Evolutionary conservation across 2,888 invertebrate species (phyloP).

Genomic region (Drymonia ruficornis): DNA sequence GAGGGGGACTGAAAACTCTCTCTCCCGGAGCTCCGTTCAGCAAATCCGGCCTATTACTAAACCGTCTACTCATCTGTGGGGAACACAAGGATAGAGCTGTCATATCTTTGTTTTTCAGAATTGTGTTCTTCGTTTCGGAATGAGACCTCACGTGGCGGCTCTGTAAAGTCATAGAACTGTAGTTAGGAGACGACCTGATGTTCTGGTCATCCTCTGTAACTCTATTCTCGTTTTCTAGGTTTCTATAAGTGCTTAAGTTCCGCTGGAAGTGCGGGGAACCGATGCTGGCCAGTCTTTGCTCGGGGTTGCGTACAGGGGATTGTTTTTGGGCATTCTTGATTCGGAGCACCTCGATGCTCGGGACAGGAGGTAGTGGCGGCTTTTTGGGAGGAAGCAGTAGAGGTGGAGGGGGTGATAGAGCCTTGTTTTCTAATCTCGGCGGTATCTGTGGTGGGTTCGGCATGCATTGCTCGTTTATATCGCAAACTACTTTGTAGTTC

Average conservation of each 20-base stretch:
- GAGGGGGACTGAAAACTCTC: constrained; percentile 68
- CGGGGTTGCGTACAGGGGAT: constrained; percentile 71
- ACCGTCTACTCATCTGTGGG: constrained; percentile 82
- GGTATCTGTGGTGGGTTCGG: constrained; percentile 83
- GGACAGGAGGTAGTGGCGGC: constrained; percentile 89
- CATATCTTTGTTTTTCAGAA: constrained; percentile 75
- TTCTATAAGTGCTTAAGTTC: constrained; percentile 84
- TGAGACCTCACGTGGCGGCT: constrained; percentile 75
- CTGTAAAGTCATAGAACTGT: constrained; percentile 74
- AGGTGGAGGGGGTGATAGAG: constrained; percentile 79
- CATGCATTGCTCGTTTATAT: constrained; percentile 68
- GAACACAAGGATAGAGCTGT: constrained; percentile 80
- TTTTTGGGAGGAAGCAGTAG: constrained; percentile 87
- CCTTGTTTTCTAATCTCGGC: constrained; percentile 71
- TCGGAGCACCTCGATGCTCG: constrained; percentile 86
- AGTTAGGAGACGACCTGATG: constrained; percentile 61
- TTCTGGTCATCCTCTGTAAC: constrained; percentile 65
- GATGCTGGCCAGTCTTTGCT: constrained; percentile 85
- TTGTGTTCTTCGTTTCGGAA: constrained; percentile 78
- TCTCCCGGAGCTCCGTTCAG: constrained; percentile 75
- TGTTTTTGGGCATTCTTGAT: constrained; percentile 81
- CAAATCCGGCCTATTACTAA: constrained; percentile 73
- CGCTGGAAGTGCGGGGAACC: constrained; percentile 87
- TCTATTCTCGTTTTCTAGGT: constrained; percentile 81
- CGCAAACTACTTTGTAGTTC: constrained; percentile 76